A percentile compares a stretch with the other conserved stretches of the same genome.
Evolutionary conservation across 2,888 invertebrate species (phyloP).

Genomic region (Nymphalis c-album): DNA sequence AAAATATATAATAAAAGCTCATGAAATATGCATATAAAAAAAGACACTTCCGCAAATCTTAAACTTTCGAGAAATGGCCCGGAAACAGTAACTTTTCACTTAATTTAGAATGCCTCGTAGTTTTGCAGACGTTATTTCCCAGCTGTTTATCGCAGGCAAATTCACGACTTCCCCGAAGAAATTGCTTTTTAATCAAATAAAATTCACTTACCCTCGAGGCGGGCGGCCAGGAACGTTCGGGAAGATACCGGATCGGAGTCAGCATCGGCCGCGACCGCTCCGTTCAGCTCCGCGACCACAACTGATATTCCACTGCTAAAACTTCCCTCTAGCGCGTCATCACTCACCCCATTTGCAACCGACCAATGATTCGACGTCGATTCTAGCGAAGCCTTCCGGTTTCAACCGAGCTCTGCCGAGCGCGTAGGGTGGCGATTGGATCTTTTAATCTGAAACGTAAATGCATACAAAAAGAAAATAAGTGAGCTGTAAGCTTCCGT

Average conservation of each 20-base stretch:
- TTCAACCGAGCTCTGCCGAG: slow-evolving; percentile 61
- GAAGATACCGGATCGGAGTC: slow-evolving; percentile 53
- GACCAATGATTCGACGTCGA: slow-evolving; percentile 61
- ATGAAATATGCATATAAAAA: background rate
- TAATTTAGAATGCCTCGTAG: slow-evolving; percentile 20
- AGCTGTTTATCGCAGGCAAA: slow-evolving; percentile 47
- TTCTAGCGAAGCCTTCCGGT: slow-evolving; percentile 59
- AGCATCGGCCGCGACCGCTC: slow-evolving; percentile 64
- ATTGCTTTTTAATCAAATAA: slow-evolving; percentile 81
- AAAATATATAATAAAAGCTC: background rate
- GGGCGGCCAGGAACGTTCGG: slow-evolving; percentile 48
- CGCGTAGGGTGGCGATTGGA: slow-evolving; percentile 72
- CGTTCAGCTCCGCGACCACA: slow-evolving; percentile 67
- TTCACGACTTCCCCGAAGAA: slow-evolving; percentile 62
- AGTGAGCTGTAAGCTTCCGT: slow-evolving; percentile 64
- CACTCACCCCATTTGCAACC: slow-evolving; percentile 66
- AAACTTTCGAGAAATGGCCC: slow-evolving; percentile 12
- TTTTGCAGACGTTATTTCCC: slow-evolving; percentile 44
- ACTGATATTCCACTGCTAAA: slow-evolving; percentile 77
- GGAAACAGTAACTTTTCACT: slow-evolving; percentile 28
- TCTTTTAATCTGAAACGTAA: slow-evolving; percentile 81
- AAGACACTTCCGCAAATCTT: slow-evolving; percentile 17
- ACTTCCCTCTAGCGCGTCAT: slow-evolving; percentile 77
- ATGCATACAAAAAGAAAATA: slow-evolving; percentile 78
- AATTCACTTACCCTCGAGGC: slow-evolving; percentile 76